phyloP scores from a whole-genome alignment of 2,888 invertebrate species.

The Thera britannica region DNA sequence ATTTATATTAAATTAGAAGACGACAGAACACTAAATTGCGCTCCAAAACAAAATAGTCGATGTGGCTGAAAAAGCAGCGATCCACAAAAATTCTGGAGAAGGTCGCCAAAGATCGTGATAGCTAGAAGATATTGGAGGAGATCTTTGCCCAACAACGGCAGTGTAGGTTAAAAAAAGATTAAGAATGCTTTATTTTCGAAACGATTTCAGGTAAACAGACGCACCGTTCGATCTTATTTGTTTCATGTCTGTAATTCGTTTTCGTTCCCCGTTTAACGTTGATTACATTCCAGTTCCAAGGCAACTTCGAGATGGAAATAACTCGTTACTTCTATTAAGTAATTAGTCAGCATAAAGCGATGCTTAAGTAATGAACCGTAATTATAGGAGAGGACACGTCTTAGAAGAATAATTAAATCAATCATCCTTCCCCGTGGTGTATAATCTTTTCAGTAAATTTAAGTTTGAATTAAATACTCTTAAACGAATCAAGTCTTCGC shows the following conservation, averaged over 20 bases:
- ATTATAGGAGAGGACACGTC: conserved; percentile 84
- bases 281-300: conserved; percentile 72
- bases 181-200: too few relatives aligned
- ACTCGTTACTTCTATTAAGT: conserved; percentile 84
- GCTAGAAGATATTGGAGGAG: too few relatives aligned
- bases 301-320: conserved; percentile 69
- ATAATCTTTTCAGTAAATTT: conserved; percentile 81
- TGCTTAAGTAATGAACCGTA: conserved; percentile 83
- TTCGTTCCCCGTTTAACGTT: conserved; percentile 70
- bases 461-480: conserved; percentile 77
- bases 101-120: too few relatives aligned
- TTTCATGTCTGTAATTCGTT: conserved; percentile 69
- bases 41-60: too few relatives aligned
- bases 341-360: conserved; percentile 83
- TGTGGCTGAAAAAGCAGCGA: too few relatives aligned
- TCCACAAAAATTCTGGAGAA: too few relatives aligned
- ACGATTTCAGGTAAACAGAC: conserved; percentile 42
- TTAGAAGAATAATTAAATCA: conserved; percentile 83
- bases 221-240: conserved; percentile 65
- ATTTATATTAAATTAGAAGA: background rate
- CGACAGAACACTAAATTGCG: too few relatives aligned
- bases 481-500: conserved; percentile 62
- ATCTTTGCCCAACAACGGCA: too few relatives aligned
- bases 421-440: conserved; percentile 77
- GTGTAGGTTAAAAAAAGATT: too few relatives aligned